These are phyloP conservation scores for Perizoma affinitatum DNA, from an alignment of 2,888 invertebrate genomes.

Conservation along the genomic window DNA sequence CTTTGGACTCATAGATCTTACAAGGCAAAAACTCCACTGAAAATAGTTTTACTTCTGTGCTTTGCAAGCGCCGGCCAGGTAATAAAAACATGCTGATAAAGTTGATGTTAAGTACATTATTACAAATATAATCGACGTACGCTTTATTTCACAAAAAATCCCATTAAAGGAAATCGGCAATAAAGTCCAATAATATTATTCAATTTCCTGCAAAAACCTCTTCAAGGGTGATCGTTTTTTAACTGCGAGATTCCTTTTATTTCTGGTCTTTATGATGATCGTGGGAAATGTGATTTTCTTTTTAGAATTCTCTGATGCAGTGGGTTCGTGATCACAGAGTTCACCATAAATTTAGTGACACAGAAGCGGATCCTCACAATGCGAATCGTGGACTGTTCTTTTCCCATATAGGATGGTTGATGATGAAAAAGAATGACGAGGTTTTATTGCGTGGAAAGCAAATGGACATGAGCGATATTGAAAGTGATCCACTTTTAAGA, in stretches of 20 bases:
- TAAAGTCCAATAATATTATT: constrained; percentile 40
- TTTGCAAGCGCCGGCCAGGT: constrained; percentile 88
- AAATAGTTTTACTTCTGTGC: constrained; percentile 84
- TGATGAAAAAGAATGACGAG: constrained; percentile 92
- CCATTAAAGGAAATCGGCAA: constrained; percentile 40
- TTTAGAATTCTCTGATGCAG: constrained; percentile 70
- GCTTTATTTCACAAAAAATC: constrained; percentile 36
- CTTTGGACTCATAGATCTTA: constrained; percentile 88
- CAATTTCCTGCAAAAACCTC: constrained; percentile 37
- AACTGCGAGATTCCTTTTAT: constrained; percentile 36
- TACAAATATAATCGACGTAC: constrained; percentile 11
- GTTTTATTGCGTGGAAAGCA: constrained; percentile 89
- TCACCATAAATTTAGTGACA: constrained; percentile 93
- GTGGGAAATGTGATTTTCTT: constrained; percentile 30
- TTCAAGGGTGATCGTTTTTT: constrained; percentile 37
- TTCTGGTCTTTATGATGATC: constrained; percentile 33
- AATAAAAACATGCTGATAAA: constrained; percentile 35
- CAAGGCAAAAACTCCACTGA: constrained; percentile 86
- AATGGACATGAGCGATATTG: constrained; percentile 91
- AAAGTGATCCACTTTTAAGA: constrained; percentile 87
- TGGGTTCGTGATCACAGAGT: constrained; percentile 89
- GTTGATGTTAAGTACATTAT: constrained; percentile 2
- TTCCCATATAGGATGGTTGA: constrained; percentile 94
- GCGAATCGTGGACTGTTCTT: constrained; percentile 94
- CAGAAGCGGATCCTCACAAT: constrained; percentile 93